Conservation (phyloP, 2,797 vertebrate species). For the Acanthurus lineatus region DNA sequence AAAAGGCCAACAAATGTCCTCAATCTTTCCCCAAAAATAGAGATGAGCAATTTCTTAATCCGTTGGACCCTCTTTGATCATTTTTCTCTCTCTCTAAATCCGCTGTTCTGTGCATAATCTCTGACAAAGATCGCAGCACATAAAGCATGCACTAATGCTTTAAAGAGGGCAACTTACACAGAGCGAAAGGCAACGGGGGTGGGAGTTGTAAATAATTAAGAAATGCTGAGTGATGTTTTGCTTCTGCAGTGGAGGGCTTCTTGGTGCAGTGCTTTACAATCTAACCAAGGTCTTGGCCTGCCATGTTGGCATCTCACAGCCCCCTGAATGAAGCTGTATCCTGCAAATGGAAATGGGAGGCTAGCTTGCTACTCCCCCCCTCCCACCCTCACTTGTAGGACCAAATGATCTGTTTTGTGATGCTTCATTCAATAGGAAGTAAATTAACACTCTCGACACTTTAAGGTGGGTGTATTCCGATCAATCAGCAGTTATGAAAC, state of each 20-base stretch:
- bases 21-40: conserved; percentile 40
- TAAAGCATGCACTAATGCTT: conserved; percentile 52
- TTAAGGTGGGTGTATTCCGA: conserved; percentile 7
- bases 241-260: conserved; percentile 68
- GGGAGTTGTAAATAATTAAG: conserved; percentile 85
- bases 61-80: conserved; percentile 24
- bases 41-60: conserved; percentile 15
- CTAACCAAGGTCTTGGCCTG: conserved; percentile 45
- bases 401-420: background rate
- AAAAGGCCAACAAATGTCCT: conserved; percentile 49
- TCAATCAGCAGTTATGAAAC: conserved; percentile 1
- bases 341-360: conserved; percentile 50
- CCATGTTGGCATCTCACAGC: conserved; percentile 51
- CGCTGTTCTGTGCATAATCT: conserved; percentile 19
- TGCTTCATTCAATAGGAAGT: background rate
- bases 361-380: conserved; percentile 21
- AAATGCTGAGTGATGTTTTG: conserved; percentile 84
- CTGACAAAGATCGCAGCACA: conserved; percentile 38
- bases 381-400: too few species aligned
- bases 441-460: conserved; percentile 14
- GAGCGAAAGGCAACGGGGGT: conserved; percentile 63
- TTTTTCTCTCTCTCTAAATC: background rate
- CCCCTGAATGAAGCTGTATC: conserved; percentile 53
- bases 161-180: conserved; percentile 55
- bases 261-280: conserved; percentile 76